These are phyloP conservation scores for Chaenogobius annularis DNA, from an alignment of 2,113 vertebrate species.

Conservation along the genomic window DNA sequence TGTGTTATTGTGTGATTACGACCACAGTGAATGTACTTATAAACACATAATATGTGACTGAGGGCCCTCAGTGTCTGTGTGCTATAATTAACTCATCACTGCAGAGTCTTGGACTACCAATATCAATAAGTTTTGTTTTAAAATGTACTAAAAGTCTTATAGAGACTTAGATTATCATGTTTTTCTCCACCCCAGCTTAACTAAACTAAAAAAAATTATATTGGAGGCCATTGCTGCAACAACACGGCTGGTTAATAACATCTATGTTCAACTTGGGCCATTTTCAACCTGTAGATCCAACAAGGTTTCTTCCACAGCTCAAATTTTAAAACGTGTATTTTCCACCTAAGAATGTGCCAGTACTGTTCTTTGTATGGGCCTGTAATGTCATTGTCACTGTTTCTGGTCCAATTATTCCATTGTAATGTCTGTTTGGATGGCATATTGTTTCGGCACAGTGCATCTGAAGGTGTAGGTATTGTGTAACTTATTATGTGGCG, in stretches of 20 bases:
- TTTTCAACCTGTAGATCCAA: conserved; percentile 60
- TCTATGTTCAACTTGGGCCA: conserved; percentile 19
- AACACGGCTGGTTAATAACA: conserved; percentile 17
- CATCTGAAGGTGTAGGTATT: conserved; percentile 35
- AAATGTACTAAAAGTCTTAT: too few species aligned
- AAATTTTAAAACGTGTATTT: conserved; percentile 40
- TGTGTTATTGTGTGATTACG: neutral
- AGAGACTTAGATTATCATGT: too few species aligned
- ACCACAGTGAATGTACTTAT: too few species aligned
- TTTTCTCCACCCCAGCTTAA: too few species aligned
- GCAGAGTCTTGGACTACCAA: neutral
- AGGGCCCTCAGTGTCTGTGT: neutral
- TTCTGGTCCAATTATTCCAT: conserved; percentile 61
- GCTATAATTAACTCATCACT: neutral
- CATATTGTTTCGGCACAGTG: conserved; percentile 64
- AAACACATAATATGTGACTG: neutral
- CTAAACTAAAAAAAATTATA: too few species aligned
- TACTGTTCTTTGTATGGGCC: neutral
- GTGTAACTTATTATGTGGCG: conserved; percentile 62
- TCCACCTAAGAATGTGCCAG: conserved; percentile 15
- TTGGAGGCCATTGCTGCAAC: neutral
- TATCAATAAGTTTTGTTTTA: too few species aligned
- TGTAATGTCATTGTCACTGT: conserved; percentile 64
- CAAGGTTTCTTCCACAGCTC: conserved; percentile 32
- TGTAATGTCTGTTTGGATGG: conserved; percentile 59